Evolutionary conservation across 2,888 invertebrate species (phyloP).

Genomic region (Stenichneumon culpator): DNA sequence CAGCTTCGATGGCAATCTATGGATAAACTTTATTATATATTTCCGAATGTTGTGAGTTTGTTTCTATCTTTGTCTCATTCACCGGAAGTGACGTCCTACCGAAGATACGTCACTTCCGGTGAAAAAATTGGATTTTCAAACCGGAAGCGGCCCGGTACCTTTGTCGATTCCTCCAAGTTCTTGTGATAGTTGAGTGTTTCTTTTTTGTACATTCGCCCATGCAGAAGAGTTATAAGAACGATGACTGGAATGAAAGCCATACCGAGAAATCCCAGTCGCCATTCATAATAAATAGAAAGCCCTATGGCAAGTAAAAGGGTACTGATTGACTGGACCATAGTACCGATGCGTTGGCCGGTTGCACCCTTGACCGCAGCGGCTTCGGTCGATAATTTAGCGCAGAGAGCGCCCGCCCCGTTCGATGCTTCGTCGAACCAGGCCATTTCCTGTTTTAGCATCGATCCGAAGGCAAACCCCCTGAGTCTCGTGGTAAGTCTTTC

Average conservation of each 20-base stretch:
- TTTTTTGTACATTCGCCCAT: slow-evolving; percentile 89
- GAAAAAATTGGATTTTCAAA: no score
- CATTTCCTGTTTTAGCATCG: slow-evolving; percentile 91
- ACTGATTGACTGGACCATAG: slow-evolving; percentile 90
- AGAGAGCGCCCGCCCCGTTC: slow-evolving; percentile 91
- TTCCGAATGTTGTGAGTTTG: no score
- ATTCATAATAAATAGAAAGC: slow-evolving; percentile 90
- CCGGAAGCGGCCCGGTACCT: slow-evolving; percentile 85
- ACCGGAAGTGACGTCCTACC: no score
- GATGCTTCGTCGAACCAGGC: slow-evolving; percentile 91
- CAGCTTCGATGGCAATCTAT: slow-evolving; percentile 92
- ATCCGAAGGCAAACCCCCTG: slow-evolving; percentile 88
- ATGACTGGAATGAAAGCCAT: slow-evolving; percentile 91
- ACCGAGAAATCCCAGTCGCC: slow-evolving; percentile 91
- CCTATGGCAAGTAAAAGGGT: slow-evolving; percentile 89
- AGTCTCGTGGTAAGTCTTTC: slow-evolving; percentile 92
- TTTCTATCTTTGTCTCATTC: no score
- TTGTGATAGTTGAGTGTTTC: slow-evolving; percentile 90
- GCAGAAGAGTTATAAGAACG: slow-evolving; percentile 88
- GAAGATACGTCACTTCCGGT: no score
- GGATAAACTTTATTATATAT: slow-evolving; percentile 71
- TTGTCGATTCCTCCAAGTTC: slow-evolving; percentile 90
- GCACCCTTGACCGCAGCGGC: slow-evolving; percentile 93
- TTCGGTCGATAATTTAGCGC: slow-evolving; percentile 91
- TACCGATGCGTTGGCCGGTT: slow-evolving; percentile 93